Conservation (phyloP, 2,888 invertebrate genomes). For the Metellina segmentata region DNA sequence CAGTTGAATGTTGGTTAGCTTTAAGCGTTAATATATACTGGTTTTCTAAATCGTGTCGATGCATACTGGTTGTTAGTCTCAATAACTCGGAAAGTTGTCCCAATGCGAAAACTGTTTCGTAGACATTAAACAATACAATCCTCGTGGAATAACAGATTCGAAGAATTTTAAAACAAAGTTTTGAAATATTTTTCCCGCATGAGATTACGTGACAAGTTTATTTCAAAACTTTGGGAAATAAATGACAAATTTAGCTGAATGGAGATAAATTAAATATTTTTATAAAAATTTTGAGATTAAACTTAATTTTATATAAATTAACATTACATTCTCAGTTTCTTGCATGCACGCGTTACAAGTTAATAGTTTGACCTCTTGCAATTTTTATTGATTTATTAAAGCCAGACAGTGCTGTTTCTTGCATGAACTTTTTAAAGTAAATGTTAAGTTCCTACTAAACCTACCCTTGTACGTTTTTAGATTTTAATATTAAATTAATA, state of each 20-base stretch:
- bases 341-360: neutral
- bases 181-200: neutral
- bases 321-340: neutral
- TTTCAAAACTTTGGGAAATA: neutral
- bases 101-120: too few species aligned
- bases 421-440: conserved; percentile 54
- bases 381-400: conserved; percentile 50
- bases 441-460: conserved; percentile 23
- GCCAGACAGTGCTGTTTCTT: conserved; percentile 54
- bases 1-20: neutral
- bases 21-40: neutral
- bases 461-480: conserved; percentile 19
- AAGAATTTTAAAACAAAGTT: neutral
- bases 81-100: too few species aligned
- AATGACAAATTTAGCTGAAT: neutral
- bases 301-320: neutral
- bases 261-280: neutral
- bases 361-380: neutral
- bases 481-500: conserved; percentile 20
- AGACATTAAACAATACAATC: neutral
- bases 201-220: neutral
- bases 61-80: neutral
- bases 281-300: neutral
- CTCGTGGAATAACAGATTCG: neutral
- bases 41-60: neutral